Evolutionary conservation across 2,797 vertebrate genomes (phyloP).

Genomic region (Pampus argenteus): DNA sequence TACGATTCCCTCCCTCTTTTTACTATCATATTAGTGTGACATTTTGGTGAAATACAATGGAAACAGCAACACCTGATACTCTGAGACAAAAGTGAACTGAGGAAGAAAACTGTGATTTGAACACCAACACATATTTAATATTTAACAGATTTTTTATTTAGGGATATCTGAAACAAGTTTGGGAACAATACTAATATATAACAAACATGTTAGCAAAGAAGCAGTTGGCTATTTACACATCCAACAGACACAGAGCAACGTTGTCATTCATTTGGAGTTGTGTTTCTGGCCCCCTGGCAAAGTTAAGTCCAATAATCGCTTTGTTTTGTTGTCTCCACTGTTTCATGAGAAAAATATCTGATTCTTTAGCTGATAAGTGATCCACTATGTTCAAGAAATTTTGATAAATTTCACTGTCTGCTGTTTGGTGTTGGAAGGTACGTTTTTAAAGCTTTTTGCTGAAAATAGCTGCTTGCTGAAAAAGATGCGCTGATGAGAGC

Average conservation of each 20-base stretch:
- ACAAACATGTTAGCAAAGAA: too few relatives aligned
- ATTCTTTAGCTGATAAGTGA: too few relatives aligned
- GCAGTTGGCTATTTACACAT: neutral
- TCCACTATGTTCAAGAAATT: too few relatives aligned
- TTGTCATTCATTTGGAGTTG: neutral
- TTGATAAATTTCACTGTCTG: too few relatives aligned
- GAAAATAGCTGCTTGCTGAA: too few relatives aligned
- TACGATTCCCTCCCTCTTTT: conserved; percentile 24
- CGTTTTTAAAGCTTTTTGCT: too few relatives aligned
- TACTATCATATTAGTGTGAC: conserved; percentile 20
- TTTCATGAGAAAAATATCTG: too few relatives aligned
- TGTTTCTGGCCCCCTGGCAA: neutral
- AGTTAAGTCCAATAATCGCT: too few relatives aligned
- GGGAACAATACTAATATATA: too few relatives aligned
- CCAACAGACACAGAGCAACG: neutral
- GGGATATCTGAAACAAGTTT: neutral
- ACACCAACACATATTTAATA: neutral
- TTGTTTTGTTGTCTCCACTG: too few relatives aligned
- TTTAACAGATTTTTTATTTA: neutral
- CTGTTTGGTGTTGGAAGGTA: too few relatives aligned
- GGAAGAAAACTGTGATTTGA: conserved; percentile 27
- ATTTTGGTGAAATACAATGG: conserved; percentile 45
- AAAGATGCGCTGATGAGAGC: too few relatives aligned
- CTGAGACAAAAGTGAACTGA: conserved; percentile 13
- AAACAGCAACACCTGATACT: conserved; percentile 32